Percentiles rank a stretch among this genome's conserved stretches.
Conservation (phyloP, 2,888 invertebrate genomes). For the Hipparchia semele region DNA sequence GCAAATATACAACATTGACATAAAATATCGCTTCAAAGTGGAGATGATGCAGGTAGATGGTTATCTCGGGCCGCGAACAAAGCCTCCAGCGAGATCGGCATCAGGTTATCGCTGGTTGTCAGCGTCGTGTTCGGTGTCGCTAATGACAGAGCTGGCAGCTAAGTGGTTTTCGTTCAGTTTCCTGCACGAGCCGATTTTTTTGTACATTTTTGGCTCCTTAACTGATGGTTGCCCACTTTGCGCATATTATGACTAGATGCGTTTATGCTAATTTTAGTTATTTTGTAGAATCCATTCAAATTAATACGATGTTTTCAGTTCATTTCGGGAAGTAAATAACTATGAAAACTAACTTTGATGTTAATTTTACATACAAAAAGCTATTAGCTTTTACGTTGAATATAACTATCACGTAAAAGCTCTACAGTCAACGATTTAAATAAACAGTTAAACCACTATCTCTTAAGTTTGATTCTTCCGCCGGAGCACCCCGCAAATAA, state of each 20-base stretch:
- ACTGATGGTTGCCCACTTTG: background rate
- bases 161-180: constrained; percentile 14
- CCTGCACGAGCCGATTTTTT: constrained; percentile 34
- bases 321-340: no score
- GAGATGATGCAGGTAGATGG: background rate
- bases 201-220: constrained; percentile 19
- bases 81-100: background rate
- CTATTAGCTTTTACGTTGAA: no score
- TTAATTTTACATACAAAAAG: no score
- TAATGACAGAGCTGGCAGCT: constrained; percentile 22
- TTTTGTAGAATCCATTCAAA: no score
- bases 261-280: background rate
- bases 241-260: background rate
- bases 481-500: no score
- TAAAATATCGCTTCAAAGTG: background rate
- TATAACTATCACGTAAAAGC: no score
- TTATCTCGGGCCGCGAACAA: constrained; percentile 10
- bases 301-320: no score
- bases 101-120: constrained; percentile 24
- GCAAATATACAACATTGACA: constrained; percentile 1
- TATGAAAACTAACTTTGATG: no score
- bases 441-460: no score
- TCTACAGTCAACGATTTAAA: no score
- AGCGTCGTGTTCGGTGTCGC: constrained; percentile 27
- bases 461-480: no score